Conservation (phyloP, 2,888 invertebrate genomes). For the Physocephala rufipes region DNA sequence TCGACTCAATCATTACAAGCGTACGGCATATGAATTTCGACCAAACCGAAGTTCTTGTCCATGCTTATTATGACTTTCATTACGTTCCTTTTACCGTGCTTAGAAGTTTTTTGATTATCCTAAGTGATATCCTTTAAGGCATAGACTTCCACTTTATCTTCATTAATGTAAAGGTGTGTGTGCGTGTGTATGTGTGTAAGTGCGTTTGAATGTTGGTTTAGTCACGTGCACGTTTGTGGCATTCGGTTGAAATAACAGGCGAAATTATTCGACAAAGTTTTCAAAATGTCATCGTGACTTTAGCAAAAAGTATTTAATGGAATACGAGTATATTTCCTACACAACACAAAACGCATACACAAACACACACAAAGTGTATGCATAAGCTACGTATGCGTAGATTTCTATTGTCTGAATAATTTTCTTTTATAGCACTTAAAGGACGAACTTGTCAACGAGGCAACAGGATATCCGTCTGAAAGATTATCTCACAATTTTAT, state of each 20-base stretch:
- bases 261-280: background rate
- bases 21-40: no score
- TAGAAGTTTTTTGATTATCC: slow-evolving; percentile 1
- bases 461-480: background rate
- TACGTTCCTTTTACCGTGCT: background rate
- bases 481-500: background rate
- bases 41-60: no score
- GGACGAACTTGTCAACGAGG: background rate
- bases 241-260: no score
- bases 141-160: background rate
- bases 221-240: no score
- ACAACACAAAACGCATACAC: background rate
- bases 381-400: background rate
- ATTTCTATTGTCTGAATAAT: no score
- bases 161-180: background rate
- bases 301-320: background rate
- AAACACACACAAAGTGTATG: background rate
- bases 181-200: background rate
- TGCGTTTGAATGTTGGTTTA: background rate
- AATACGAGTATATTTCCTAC: slow-evolving; percentile 1
- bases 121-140: background rate
- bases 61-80: no score
- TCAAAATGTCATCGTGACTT: background rate
- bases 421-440: background rate
- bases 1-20: no score